These are phyloP conservation scores for Ischnus inquisitorius DNA, from an alignment of 2,888 invertebrate genomes.

Conservation along the genomic window DNA sequence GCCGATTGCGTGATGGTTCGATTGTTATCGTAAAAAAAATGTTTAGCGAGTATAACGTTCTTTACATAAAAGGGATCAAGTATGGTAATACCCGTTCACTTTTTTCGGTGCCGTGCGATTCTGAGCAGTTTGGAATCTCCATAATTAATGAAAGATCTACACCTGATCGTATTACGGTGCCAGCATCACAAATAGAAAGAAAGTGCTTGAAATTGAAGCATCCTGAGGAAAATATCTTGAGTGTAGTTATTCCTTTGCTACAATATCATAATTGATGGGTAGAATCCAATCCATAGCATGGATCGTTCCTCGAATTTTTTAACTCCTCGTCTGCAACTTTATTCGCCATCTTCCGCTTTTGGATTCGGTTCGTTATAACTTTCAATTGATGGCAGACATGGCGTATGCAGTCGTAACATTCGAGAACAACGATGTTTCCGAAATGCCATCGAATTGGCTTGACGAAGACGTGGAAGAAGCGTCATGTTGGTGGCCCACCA, in stretches of 20 bases:
- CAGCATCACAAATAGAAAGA: slow-evolving; percentile 38
- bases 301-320: slow-evolving; percentile 16
- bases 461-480: not conserved
- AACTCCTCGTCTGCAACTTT: slow-evolving; percentile 8
- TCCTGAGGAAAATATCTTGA: slow-evolving; percentile 17
- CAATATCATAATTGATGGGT: slow-evolving; percentile 47
- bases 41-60: slow-evolving; percentile 9
- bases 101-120: slow-evolving; percentile 58
- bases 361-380: slow-evolving; percentile 9
- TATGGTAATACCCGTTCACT: slow-evolving; percentile 30
- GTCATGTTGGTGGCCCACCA: slow-evolving; percentile 29
- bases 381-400: slow-evolving; percentile 17
- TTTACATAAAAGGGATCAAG: slow-evolving; percentile 43
- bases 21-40: slow-evolving; percentile 41
- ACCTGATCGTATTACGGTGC: slow-evolving; percentile 37
- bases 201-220: slow-evolving; percentile 44
- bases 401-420: slow-evolving; percentile 35
- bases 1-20: slow-evolving; percentile 47
- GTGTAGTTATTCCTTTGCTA: slow-evolving; percentile 42
- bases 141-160: slow-evolving; percentile 23
- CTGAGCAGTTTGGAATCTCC: slow-evolving; percentile 42
- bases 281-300: slow-evolving; percentile 17
- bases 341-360: slow-evolving; percentile 3
- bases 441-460: slow-evolving; percentile 26
- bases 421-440: slow-evolving; percentile 19